These are phyloP conservation scores for Notolepis coatsorum DNA, from an alignment of 2,797 vertebrate genomes.

Conservation along the genomic window DNA sequence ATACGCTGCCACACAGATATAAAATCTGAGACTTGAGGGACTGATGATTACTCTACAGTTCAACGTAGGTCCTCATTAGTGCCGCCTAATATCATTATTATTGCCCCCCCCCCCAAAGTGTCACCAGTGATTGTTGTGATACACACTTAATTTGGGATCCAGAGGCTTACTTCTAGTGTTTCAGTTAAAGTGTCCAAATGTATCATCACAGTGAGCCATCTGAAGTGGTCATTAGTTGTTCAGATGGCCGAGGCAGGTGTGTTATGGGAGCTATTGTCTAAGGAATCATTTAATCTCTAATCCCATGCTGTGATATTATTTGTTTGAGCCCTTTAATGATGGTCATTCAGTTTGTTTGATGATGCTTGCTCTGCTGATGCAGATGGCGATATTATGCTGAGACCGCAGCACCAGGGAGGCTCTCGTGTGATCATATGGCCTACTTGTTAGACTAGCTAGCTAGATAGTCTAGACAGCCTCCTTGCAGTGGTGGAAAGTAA, in stretches of 20 bases:
- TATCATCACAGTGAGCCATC: background rate
- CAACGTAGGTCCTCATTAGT: too few relatives aligned
- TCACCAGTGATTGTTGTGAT: background rate
- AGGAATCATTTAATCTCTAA: background rate
- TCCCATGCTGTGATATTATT: background rate
- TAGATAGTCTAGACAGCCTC: too few relatives aligned
- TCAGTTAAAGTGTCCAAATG: background rate
- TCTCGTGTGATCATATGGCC: too few relatives aligned
- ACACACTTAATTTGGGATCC: conserved; percentile 14
- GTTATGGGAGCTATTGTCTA: background rate
- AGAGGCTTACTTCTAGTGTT: background rate
- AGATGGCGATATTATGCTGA: background rate
- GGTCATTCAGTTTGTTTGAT: background rate
- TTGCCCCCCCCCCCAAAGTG: too few relatives aligned
- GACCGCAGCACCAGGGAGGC: too few relatives aligned
- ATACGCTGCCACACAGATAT: too few relatives aligned
- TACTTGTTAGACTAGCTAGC: too few relatives aligned
- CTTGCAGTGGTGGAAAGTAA: too few relatives aligned
- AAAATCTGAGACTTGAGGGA: too few relatives aligned
- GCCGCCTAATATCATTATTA: too few relatives aligned
- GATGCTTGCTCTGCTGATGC: background rate
- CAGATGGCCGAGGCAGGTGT: conserved; percentile 2
- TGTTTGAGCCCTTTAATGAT: background rate
- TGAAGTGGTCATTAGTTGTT: background rate
- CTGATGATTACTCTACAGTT: too few relatives aligned